Conservation (phyloP, 2,888 invertebrate species). For the Cryptops parisi region DNA sequence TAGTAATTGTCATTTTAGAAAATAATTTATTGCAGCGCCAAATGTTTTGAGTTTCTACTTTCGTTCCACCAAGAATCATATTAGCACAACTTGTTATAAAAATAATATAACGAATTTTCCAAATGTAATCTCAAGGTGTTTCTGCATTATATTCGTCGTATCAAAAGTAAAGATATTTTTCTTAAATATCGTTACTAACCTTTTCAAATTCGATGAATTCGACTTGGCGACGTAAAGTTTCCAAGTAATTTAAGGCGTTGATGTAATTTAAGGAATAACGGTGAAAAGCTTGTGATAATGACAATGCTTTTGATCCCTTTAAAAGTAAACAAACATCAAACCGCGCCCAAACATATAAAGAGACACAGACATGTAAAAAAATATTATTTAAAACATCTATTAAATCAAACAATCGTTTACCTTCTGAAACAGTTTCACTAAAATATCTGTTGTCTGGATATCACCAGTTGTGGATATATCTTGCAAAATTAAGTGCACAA, state of each 20-base stretch:
- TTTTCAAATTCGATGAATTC: slow-evolving; percentile 47
- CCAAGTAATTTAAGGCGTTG: slow-evolving; percentile 44
- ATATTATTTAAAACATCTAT: no score
- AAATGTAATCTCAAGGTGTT: no score
- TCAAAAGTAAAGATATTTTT: background rate
- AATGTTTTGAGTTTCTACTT: no score
- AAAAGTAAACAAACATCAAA: background rate
- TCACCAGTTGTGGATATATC: slow-evolving; percentile 34
- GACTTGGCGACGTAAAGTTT: slow-evolving; percentile 41
- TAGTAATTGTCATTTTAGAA: no score
- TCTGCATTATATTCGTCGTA: no score
- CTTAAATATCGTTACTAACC: slow-evolving; percentile 27
- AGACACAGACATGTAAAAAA: no score
- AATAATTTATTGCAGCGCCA: no score
- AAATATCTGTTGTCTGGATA: slow-evolving; percentile 39
- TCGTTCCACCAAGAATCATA: no score
- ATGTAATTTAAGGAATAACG: slow-evolving; percentile 49
- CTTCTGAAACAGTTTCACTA: slow-evolving; percentile 42
- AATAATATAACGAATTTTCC: no score
- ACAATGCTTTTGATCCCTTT: slow-evolving; percentile 36
- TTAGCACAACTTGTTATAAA: no score
- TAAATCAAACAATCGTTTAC: no score
- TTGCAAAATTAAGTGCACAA: slow-evolving; percentile 37
- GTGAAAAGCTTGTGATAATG: slow-evolving; percentile 41
- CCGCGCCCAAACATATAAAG: no score